Conservation (phyloP, 2,113 vertebrate genomes). For the Dicaeum eximium region DNA sequence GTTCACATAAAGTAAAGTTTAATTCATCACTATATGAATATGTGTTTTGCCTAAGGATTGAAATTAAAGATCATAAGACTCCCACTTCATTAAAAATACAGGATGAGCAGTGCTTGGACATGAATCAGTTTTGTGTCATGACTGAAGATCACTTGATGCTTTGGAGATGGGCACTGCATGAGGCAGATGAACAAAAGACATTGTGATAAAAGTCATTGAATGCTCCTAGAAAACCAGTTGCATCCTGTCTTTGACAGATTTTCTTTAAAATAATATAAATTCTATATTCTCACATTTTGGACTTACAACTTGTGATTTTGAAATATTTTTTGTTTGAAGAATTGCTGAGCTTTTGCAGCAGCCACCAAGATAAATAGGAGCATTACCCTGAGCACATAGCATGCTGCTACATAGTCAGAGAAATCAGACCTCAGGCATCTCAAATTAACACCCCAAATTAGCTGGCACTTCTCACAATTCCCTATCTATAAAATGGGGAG, state of each 20-base stretch:
- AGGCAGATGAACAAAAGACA: not conserved
- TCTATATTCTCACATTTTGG: not conserved
- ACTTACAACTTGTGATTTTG: not conserved
- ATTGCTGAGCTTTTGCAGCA: not conserved
- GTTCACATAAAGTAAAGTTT: not conserved
- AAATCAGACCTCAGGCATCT: conserved; percentile 22
- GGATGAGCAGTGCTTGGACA: not conserved
- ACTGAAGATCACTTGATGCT: not conserved
- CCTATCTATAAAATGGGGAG: conserved; percentile 1
- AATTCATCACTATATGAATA: not conserved
- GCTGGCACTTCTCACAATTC: conserved; percentile 19
- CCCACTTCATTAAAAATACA: not conserved
- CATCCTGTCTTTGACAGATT: not conserved
- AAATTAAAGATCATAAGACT: conserved; percentile 30
- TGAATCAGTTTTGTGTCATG: not conserved
- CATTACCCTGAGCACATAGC: not conserved
- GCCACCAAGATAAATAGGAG: not conserved
- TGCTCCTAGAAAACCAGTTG: not conserved
- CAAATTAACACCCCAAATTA: conserved; percentile 35
- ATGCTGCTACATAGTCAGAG: not conserved
- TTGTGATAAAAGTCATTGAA: not conserved
- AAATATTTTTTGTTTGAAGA: not conserved
- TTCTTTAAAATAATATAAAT: not conserved
- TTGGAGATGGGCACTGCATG: not conserved
- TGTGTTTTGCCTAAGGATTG: not conserved